Base-by-base conservation (phyloP, 1,140 invertebrate species). In the Battus philenor region DNA sequence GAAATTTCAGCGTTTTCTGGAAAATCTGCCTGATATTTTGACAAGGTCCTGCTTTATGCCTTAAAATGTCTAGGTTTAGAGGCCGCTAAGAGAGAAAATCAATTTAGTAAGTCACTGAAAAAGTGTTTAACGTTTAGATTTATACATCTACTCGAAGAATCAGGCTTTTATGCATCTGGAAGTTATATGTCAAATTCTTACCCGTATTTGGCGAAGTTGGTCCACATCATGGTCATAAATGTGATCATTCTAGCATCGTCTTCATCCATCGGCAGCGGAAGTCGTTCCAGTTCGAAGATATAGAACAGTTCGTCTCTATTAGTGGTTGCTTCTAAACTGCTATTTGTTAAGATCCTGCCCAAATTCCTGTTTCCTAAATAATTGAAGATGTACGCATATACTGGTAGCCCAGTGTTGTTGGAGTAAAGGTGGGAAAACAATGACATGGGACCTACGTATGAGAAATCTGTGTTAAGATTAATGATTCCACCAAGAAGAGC, bases 181-280 rank as follows among this genome's bases (percentile, higher is more conserved):
- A n/a, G n/a, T n/a, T n/a, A n/a, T n/a, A n/a, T 4, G 16, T 52
- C 33, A 34, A 11, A 18, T 26, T 57, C 72, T 75, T 54, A 85
- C 80, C 84, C 82, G 54, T 50, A 75, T 56, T 76, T 84, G 7
- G 84, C 86, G 44, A 88, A 87, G 43, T 84, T 88, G 0, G 83
- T 75, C 80, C 79, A 87, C 64, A 86, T 68, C 60, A 72, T 79
- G 0, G 77, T 80, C 79, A 85, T 78, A 8, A 81, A 79, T 0
- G 68, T 73, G 1, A 78, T 50, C 11, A 85, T 80, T 15, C 68
- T 65, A 0, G 75, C 79, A 29, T 85, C 81, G 12, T 83, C 65
- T 29, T 78, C 73, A 34, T 78, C 65, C 62, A 81, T 76, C 0
- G 70, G 73, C 11, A 81, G 36, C 1, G 69, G 70, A 1, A 80